A percentile compares a stretch with the other conserved stretches of the same genome.
phyloP scores from a whole-genome alignment of 2,888 invertebrate species.

The Pammene fasciana region DNA sequence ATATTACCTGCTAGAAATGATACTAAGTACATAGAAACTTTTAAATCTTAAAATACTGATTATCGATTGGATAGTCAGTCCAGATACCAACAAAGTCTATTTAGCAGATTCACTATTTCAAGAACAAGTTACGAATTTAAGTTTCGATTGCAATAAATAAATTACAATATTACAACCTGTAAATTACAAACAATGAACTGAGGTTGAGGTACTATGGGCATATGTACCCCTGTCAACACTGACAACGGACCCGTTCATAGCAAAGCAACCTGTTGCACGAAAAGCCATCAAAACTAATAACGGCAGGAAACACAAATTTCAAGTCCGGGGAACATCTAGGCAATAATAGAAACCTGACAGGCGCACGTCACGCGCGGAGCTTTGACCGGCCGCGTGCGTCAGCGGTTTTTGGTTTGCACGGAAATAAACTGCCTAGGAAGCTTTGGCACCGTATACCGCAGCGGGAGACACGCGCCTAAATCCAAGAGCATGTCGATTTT shows the following conservation, averaged over 20 bases:
- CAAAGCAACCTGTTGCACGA: conserved; percentile 4
- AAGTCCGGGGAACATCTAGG: conserved; percentile 27
- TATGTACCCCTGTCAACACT: background rate
- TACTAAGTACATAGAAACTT: too few relatives aligned
- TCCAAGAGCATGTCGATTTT: conserved; percentile 43
- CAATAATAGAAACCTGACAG: conserved; percentile 45
- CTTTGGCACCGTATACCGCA: conserved; percentile 69
- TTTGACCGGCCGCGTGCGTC: conserved; percentile 65
- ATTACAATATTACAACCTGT: background rate
- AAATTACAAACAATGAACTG: background rate
- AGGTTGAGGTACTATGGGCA: background rate
- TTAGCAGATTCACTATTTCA: background rate
- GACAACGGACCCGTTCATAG: background rate
- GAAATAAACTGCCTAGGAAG: conserved; percentile 68
- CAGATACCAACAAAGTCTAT: too few relatives aligned
- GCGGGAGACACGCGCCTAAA: conserved; percentile 68
- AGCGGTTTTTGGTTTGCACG: conserved; percentile 57
- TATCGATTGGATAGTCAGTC: background rate
- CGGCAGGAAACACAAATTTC: conserved; percentile 43
- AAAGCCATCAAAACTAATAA: conserved; percentile 28
- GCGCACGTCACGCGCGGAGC: conserved; percentile 55
- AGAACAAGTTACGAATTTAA: background rate
- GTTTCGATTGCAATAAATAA: too few relatives aligned
- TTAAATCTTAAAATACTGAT: background rate
- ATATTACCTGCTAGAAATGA: background rate